phyloP scores from a whole-genome alignment of 1,140 invertebrate genomes.

The Drosophila paulistorum region DNA sequence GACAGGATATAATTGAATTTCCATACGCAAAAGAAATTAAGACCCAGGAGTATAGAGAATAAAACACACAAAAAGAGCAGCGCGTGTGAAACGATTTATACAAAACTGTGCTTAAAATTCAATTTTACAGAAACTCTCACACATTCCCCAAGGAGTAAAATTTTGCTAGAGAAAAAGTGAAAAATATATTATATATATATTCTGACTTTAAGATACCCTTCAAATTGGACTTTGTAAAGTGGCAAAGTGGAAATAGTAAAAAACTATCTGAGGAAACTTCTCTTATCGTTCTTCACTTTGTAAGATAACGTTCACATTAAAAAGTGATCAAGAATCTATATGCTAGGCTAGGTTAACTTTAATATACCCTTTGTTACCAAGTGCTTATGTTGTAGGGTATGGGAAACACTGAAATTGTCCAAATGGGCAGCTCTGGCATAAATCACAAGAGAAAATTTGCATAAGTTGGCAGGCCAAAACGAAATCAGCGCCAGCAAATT shows the following conservation, averaged over 20 bases:
- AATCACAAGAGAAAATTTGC: slow-evolving; percentile 69
- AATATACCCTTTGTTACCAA: not conserved
- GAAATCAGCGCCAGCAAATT: slow-evolving; percentile 55
- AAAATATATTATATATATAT: not conserved
- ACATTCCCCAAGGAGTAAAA: slow-evolving; percentile 41
- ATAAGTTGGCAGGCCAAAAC: slow-evolving; percentile 69
- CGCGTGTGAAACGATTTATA: slow-evolving; percentile 61
- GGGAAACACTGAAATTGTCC: slow-evolving; percentile 21
- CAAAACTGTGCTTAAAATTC: slow-evolving; percentile 43
- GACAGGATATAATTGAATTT: slow-evolving; percentile 73
- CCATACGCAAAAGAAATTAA: slow-evolving; percentile 33
- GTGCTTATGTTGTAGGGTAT: slow-evolving; percentile 13
- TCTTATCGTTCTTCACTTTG: no score
- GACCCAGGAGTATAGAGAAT: slow-evolving; percentile 38
- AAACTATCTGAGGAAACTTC: no score
- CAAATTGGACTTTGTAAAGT: no score
- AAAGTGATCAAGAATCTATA: no score
- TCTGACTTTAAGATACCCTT: no score
- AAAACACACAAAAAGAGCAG: slow-evolving; percentile 40
- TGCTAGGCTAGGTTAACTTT: not conserved
- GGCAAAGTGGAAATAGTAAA: no score
- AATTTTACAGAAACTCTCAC: slow-evolving; percentile 56
- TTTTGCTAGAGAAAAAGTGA: slow-evolving; percentile 2
- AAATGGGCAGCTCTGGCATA: slow-evolving; percentile 48
- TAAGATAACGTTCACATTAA: no score